These are phyloP conservation scores for Trichonephila inaurata DNA, from an alignment of 1,140 invertebrate species.

Conservation along the genomic window DNA sequence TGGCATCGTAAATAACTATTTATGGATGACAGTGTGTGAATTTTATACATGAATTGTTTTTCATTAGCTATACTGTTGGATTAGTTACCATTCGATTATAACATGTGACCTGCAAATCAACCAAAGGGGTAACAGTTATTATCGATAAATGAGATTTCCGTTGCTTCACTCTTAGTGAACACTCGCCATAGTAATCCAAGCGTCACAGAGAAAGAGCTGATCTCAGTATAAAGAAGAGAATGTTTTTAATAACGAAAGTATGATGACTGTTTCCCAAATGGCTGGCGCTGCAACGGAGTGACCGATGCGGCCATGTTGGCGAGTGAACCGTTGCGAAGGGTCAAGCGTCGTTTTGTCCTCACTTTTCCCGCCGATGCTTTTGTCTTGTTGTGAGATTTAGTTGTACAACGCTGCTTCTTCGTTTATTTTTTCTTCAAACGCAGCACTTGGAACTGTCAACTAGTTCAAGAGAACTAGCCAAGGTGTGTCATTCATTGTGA, in stretches of 20 bases:
- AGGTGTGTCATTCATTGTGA: neutral
- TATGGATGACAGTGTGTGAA: no score
- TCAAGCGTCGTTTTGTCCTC: slow-evolving; percentile 25
- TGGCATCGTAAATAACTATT: no score
- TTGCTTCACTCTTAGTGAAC: no score
- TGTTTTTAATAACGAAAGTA: neutral
- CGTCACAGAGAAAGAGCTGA: no score
- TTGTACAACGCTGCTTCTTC: neutral
- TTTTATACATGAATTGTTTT: no score
- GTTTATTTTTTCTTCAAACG: neutral
- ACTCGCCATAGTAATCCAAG: no score
- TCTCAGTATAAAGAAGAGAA: no score
- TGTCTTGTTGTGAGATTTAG: neutral
- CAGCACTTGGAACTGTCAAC: neutral
- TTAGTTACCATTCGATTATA: no score
- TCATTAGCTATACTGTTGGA: no score
- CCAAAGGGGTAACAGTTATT: no score
- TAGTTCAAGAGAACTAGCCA: neutral
- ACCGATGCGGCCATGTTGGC: neutral
- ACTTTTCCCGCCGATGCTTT: neutral
- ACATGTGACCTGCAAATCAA: no score
- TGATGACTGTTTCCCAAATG: neutral
- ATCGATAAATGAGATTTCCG: no score
- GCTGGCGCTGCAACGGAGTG: neutral
- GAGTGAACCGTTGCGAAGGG: neutral